These are phyloP conservation scores for Sebastes itinus DNA, from an alignment of 2,797 vertebrate genomes.

Conservation along the genomic window DNA sequence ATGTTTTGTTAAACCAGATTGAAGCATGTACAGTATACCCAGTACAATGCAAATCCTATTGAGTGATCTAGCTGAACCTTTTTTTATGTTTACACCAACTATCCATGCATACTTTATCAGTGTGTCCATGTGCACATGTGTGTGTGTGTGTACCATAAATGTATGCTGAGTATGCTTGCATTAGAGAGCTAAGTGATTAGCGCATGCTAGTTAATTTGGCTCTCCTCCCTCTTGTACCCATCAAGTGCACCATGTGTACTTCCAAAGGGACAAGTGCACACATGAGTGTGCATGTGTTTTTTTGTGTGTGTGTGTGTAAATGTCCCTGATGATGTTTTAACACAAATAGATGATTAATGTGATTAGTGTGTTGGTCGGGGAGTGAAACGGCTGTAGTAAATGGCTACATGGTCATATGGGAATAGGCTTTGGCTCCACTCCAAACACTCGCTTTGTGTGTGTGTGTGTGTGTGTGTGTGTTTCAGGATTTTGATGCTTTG, in stretches of 20 bases:
- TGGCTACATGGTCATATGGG: slow-evolving; percentile 84
- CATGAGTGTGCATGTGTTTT: slow-evolving; percentile 24
- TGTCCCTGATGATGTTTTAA: slow-evolving; percentile 90
- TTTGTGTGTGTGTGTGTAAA: slow-evolving; percentile 43
- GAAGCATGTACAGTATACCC: background rate
- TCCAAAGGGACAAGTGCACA: slow-evolving; percentile 51
- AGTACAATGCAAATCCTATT: background rate
- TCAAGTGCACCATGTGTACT: slow-evolving; percentile 66
- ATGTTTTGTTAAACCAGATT: background rate
- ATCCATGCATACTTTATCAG: background rate
- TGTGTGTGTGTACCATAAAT: slow-evolving; percentile 27
- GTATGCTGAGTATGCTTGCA: slow-evolving; percentile 43
- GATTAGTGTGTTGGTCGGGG: slow-evolving; percentile 88
- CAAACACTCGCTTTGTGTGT: slow-evolving; percentile 78
- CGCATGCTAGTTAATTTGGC: slow-evolving; percentile 75
- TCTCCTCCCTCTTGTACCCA: slow-evolving; percentile 64
- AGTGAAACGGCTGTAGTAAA: slow-evolving; percentile 80
- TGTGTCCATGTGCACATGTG: background rate
- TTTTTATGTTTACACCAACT: background rate
- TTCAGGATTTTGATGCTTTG: slow-evolving; percentile 48
- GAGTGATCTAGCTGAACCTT: background rate
- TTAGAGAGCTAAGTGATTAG: slow-evolving; percentile 77
- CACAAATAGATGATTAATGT: slow-evolving; percentile 94
- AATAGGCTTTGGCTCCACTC: slow-evolving; percentile 79
- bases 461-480: slow-evolving; percentile 28